These are phyloP conservation scores for Isurus oxyrinchus DNA, from an alignment of 2,113 vertebrate genomes.

Conservation along the genomic window DNA sequence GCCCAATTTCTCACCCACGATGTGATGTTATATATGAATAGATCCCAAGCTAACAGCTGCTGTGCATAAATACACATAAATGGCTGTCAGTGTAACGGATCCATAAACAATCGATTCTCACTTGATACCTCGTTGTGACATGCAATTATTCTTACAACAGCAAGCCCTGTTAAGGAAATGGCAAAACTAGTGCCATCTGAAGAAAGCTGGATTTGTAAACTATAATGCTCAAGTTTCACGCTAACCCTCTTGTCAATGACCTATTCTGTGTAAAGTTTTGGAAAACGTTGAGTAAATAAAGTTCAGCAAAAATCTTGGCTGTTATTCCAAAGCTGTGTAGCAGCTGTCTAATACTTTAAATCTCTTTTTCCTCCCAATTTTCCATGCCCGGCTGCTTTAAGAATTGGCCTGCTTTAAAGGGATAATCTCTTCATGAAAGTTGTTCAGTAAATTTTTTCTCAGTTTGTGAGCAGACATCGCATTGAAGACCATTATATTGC, in stretches of 20 bases:
- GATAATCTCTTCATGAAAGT: neutral
- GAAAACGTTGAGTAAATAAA: neutral
- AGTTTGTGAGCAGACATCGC: too few species aligned
- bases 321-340: neutral
- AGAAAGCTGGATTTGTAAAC: neutral
- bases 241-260: neutral
- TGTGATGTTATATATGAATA: neutral
- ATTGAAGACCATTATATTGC: neutral
- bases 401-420: neutral
- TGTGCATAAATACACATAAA: neutral
- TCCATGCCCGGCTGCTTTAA: neutral
- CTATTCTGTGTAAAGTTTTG: neutral
- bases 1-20: neutral
- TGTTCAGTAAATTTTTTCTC: neutral
- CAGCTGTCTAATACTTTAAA: neutral
- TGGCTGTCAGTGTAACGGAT: neutral
- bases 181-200: neutral
- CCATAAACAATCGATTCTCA: neutral
- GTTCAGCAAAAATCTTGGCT: neutral
- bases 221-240: neutral
- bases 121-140: neutral
- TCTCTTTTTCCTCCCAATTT: neutral
- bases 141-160: neutral
- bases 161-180: neutral
- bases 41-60: neutral